Conservation (phyloP, 1,140 invertebrate genomes). For the Drosophila sechellia region DNA sequence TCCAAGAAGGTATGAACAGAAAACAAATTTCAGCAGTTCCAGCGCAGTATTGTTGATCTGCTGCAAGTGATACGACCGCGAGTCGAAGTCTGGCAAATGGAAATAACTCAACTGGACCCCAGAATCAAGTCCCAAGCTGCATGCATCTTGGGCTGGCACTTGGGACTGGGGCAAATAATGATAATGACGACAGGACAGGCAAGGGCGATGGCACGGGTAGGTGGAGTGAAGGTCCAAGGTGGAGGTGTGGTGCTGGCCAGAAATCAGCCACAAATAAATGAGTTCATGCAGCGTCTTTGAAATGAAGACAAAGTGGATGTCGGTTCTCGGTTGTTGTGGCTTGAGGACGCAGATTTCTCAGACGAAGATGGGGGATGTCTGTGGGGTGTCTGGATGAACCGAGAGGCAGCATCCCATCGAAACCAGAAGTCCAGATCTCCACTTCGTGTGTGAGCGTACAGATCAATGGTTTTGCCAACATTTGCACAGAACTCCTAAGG, state of each 20-base stretch:
- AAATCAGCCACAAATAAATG: constrained; percentile 83
- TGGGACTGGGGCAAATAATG: constrained; percentile 60
- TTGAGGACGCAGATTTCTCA: constrained; percentile 12
- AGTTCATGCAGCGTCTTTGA: constrained; percentile 78
- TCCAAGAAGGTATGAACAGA: not conserved
- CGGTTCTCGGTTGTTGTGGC: constrained; percentile 33
- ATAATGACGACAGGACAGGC: constrained; percentile 76
- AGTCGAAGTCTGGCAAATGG: constrained; percentile 57
- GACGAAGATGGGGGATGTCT: constrained; percentile 17
- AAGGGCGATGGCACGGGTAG: constrained; percentile 24
- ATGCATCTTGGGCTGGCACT: constrained; percentile 12
- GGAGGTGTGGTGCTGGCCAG: constrained; percentile 74
- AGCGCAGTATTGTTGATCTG: constrained; percentile 46
- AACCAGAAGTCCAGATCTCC: constrained; percentile 25
- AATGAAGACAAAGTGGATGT: constrained; percentile 79
- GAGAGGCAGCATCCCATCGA: constrained; percentile 37
- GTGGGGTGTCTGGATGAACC: constrained; percentile 45
- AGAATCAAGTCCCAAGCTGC: constrained; percentile 9
- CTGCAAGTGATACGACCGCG: constrained; percentile 61
- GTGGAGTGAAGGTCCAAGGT: constrained; percentile 5
- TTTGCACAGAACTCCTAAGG: constrained; percentile 12
- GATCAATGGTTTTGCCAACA: constrained; percentile 62
- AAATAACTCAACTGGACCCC: constrained; percentile 60
- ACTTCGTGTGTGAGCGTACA: constrained; percentile 35
- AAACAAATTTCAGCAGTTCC: constrained; percentile 59